phyloP scores from a whole-genome alignment of 2,888 invertebrate species.

The Parnassius apollo region DNA sequence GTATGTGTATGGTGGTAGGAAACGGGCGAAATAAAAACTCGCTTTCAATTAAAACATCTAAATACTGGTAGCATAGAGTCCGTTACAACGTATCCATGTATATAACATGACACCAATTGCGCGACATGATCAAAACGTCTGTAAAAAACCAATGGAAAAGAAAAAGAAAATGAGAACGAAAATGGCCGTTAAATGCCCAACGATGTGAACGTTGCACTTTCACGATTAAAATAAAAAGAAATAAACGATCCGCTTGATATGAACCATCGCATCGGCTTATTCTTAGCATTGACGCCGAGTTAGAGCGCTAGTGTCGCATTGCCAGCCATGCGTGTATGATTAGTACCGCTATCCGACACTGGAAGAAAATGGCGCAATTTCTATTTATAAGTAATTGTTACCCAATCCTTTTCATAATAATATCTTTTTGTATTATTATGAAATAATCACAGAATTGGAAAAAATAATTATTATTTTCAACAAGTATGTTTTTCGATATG shows the following conservation, averaged over 20 bases:
- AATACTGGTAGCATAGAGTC: constrained; percentile 20
- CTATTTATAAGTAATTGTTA: not conserved
- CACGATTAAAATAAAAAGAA: constrained; percentile 72
- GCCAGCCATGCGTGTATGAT: constrained; percentile 23
- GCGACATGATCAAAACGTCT: constrained; percentile 70
- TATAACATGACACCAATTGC: constrained; percentile 36
- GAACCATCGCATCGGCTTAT: constrained; percentile 64
- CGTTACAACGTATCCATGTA: constrained; percentile 32
- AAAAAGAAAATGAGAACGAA: constrained; percentile 69
- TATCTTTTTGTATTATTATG: no score
- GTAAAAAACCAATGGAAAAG: constrained; percentile 65
- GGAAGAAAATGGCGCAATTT: constrained; percentile 55
- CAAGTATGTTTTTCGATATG: no score
- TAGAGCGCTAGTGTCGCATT: constrained; percentile 52
- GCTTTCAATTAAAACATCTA: constrained; percentile 28
- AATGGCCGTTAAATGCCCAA: constrained; percentile 70
- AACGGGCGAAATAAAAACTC: not conserved
- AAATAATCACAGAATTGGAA: no score
- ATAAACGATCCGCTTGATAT: constrained; percentile 62
- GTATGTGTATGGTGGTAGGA: not conserved
- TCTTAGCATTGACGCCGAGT: constrained; percentile 51
- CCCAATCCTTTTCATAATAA: no score
- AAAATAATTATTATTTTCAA: no score
- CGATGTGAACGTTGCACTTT: constrained; percentile 78
- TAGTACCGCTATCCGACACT: constrained; percentile 76